Evolutionary conservation across 2,797 vertebrate genomes (phyloP).

Genomic region (Hyperoplus lanceolatus): DNA sequence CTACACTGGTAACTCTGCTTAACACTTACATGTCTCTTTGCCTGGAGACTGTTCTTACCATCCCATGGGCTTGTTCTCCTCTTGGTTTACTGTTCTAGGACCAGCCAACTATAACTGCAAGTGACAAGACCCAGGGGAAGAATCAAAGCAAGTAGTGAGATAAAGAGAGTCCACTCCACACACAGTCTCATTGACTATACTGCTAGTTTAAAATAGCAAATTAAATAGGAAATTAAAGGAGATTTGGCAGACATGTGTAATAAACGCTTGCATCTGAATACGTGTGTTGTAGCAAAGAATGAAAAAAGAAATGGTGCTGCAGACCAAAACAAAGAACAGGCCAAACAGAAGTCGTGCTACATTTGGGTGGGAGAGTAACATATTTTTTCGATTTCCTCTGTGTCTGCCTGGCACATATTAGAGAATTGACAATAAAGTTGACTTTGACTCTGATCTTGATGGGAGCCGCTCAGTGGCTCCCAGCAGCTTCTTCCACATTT

Average conservation of each 20-base stretch:
- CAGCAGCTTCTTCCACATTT: slow-evolving; percentile 52
- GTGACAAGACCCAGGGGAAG: no score
- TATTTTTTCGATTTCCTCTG: no score
- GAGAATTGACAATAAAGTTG: no score
- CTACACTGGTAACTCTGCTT: no score
- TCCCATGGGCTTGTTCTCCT: no score
- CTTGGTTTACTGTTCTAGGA: no score
- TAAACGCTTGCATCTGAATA: slow-evolving; percentile 13
- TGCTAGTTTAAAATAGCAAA: neutral
- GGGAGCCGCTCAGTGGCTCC: slow-evolving; percentile 35
- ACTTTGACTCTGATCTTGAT: slow-evolving; percentile 16
- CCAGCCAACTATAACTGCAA: no score
- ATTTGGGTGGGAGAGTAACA: neutral
- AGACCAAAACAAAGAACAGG: slow-evolving; percentile 25
- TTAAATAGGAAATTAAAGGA: neutral
- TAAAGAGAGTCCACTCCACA: no score
- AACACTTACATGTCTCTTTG: no score
- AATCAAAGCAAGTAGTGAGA: no score
- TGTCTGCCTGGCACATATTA: no score
- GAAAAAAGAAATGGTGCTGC: slow-evolving; percentile 18
- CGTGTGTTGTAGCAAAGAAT: slow-evolving; percentile 36
- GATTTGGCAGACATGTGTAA: slow-evolving; percentile 20
- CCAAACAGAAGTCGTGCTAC: slow-evolving; percentile 49
- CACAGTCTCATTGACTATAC: neutral
- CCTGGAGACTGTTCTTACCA: no score